Evolutionary conservation across 2,797 vertebrate species (phyloP).

Genomic region (Poliocrania exsul): DNA sequence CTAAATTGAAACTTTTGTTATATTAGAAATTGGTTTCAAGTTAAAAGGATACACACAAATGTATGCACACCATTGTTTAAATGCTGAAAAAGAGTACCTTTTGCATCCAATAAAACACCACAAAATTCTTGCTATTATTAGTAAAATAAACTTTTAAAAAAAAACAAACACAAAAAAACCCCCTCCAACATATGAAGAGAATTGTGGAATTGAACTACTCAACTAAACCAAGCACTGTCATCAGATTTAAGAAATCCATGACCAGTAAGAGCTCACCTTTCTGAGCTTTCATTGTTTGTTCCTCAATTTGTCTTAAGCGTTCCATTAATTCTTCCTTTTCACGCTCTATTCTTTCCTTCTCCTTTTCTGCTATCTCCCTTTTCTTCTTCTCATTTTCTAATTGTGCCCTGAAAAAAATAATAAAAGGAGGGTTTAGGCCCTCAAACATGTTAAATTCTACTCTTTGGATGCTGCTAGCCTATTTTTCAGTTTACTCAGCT

Average conservation of each 20-base stretch:
- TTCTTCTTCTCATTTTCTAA: slow-evolving; percentile 98
- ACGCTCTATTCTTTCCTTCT: slow-evolving; percentile 94
- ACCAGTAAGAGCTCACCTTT: slow-evolving; percentile 82
- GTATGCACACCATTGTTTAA: fast-evolving
- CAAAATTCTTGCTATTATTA: neutral
- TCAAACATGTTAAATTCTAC: neutral
- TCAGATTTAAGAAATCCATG: neutral
- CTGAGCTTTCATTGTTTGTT: slow-evolving; percentile 93
- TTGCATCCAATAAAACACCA: neutral
- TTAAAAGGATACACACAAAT: neutral
- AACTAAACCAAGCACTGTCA: neutral
- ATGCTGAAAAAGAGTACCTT: neutral
- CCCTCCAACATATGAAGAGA: neutral
- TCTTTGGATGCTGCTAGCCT: neutral
- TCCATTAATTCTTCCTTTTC: slow-evolving; percentile 97
- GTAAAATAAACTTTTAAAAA: neutral
- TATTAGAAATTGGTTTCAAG: neutral
- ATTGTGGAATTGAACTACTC: neutral
- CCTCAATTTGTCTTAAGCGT: slow-evolving; percentile 92
- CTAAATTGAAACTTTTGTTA: neutral
- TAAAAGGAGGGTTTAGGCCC: neutral
- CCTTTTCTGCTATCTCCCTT: slow-evolving; percentile 93
- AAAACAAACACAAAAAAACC: neutral
- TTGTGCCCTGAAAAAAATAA: slow-evolving; percentile 84
- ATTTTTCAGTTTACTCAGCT: neutral